Base-by-base conservation (phyloP, 1,140 invertebrate genomes). In the Lithobius niger region DNA sequence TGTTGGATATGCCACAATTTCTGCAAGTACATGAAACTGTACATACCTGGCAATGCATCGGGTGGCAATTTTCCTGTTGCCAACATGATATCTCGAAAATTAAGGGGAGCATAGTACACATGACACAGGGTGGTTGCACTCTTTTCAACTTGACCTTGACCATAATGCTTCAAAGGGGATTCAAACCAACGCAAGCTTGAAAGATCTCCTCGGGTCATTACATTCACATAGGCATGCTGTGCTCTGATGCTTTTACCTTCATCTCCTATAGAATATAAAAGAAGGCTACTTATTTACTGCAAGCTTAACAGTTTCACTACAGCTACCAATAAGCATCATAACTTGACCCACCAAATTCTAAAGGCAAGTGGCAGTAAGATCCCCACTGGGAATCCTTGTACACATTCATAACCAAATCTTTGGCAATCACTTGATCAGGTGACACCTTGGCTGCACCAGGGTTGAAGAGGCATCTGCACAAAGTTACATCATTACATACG, bases 71-170 rank as follows among this genome's bases (percentile, higher is more conserved):
- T 95, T 57, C 94, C 94, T 24, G 88, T 91, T 1, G 93, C 92
- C 59, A 97, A 74, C 94, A 98, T 98, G 36, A 98, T 83, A 69
- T 98, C 94, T 56, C 93, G 80, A 82, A 97, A 97, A 71, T 98
- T 97, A 2, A 98, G 77, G 22, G 94, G 84, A 2, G 93, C 83
- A 71, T 92, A 97, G 66, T 93, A 87, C 6, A 97, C 91, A 57
- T 74, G 77, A 70, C 91, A 97, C 1, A 93, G 70, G 63, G 85
- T 79, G 24, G 68, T 71, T 4, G 74, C 69, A 3, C 67, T 59
- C 40, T 68, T 50, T 51, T 52, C 56, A 58, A 66, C 52, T 72
- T 72, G 53, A 67, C 68, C 62, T n/a, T n/a, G n/a, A n/a, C n/a
- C n/a, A n/a, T n/a, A n/a, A 69, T 76, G 68, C 48, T 73, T 52